These are phyloP conservation scores for Coregonus ussuriensis DNA, from an alignment of 2,797 vertebrate genomes.

Conservation along the genomic window DNA sequence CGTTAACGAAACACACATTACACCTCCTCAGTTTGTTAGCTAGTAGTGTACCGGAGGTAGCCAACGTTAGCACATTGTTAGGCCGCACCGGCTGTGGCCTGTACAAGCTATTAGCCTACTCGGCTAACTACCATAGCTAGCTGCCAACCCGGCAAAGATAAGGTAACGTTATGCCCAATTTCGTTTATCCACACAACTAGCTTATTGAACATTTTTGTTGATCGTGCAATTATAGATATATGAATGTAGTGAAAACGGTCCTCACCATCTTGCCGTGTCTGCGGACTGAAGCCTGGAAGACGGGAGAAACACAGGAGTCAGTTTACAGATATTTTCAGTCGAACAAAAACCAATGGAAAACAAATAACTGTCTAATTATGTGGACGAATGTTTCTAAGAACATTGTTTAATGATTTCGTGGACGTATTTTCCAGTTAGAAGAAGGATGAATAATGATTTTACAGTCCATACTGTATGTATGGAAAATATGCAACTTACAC, in stretches of 20 bases:
- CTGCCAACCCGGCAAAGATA: background rate
- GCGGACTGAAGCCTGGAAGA: slow-evolving; percentile 62
- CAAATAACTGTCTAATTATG: background rate
- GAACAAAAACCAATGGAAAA: accelerated
- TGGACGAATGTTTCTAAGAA: accelerated
- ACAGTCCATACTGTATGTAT: background rate
- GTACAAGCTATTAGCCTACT: background rate
- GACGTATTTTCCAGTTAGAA: accelerated
- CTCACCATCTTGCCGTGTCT: slow-evolving; percentile 74
- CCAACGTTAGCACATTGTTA: background rate
- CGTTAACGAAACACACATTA: background rate
- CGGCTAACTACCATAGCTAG: background rate
- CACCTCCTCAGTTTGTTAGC: background rate
- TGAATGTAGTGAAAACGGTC: background rate
- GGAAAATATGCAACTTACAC: slow-evolving; percentile 55
- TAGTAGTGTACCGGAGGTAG: background rate
- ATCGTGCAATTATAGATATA: background rate
- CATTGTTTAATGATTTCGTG: accelerated
- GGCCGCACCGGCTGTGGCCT: background rate
- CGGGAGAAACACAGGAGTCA: slow-evolving; percentile 42
- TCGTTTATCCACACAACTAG: background rate
- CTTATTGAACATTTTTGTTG: background rate
- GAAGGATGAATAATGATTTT: slow-evolving; percentile 69
- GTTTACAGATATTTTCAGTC: slow-evolving; percentile 9
- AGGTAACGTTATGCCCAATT: background rate